Conservation (phyloP, 2,113 vertebrate species). For the Rhabdomys dilectus region DNA sequence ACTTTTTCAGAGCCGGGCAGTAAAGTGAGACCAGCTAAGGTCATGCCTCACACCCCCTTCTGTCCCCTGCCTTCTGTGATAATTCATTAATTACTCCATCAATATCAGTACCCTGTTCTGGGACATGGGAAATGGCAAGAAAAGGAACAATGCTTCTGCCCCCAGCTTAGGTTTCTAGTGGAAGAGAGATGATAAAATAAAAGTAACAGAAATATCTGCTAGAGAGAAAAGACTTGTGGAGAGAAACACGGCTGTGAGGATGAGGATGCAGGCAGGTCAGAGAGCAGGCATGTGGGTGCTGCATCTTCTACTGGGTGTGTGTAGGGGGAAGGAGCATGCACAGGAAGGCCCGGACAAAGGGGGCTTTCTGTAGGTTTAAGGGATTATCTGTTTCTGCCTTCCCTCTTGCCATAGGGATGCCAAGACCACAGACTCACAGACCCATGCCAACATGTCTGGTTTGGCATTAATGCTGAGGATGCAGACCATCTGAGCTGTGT, state of each 20-base stretch:
- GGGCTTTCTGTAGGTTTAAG: not conserved
- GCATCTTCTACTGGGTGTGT: not conserved
- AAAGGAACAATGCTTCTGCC: not conserved
- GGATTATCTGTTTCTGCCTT: not conserved
- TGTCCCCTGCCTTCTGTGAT: not conserved
- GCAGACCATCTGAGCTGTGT: not conserved
- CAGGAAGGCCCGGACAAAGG: not conserved
- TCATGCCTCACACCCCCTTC: too few species aligned
- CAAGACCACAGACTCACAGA: not conserved
- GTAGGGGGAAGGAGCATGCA: not conserved
- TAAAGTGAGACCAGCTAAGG: not conserved
- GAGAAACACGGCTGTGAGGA: not conserved
- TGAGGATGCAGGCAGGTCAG: fast-evolving
- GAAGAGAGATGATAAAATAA: not conserved
- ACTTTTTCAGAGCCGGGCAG: not conserved
- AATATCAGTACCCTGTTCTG: not conserved
- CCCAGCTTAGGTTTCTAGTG: not conserved
- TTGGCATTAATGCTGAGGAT: not conserved
- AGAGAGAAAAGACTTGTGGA: not conserved
- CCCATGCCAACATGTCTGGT: too few species aligned
- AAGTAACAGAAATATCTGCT: not conserved
- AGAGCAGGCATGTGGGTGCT: not conserved
- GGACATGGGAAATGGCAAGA: not conserved
- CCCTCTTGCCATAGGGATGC: not conserved
- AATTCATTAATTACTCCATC: not conserved